A percentile compares a stretch with the other conserved stretches of the same genome.
phyloP scores from a whole-genome alignment of 2,888 invertebrate genomes.

The Aspidiotus destructor region DNA sequence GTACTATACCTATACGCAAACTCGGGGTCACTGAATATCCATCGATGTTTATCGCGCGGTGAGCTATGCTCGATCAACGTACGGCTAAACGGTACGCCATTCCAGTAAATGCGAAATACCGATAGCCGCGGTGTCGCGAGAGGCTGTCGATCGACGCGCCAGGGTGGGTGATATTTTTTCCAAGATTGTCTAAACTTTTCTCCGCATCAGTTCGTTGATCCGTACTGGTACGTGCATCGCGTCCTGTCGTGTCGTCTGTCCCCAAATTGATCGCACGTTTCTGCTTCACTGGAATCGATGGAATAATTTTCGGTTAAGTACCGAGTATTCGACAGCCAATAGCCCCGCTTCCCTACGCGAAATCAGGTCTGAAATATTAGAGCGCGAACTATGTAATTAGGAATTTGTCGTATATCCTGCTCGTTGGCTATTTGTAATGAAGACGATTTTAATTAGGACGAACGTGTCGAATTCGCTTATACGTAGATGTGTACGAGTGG shows the following conservation, averaged over 20 bases:
- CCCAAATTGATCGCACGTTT: background rate
- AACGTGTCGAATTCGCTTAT: background rate
- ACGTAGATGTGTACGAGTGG: no score
- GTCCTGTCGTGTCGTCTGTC: background rate
- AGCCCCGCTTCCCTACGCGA: background rate
- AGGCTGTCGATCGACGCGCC: background rate
- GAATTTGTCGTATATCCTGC: background rate
- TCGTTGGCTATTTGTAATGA: background rate
- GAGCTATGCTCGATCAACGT: no score
- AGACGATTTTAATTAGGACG: conserved; percentile 4
- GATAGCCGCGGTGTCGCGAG: background rate
- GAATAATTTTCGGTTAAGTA: background rate
- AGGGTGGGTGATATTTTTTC: background rate
- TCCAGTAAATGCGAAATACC: background rate
- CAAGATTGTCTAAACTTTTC: background rate
- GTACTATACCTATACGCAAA: conserved; percentile 37
- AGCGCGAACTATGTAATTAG: background rate
- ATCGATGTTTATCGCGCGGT: conserved; percentile 35
- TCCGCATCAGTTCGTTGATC: background rate
- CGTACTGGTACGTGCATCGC: background rate
- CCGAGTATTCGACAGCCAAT: background rate
- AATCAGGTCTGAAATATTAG: background rate
- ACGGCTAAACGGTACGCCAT: background rate
- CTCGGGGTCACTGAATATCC: conserved; percentile 46
- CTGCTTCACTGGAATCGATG: conserved; percentile 1